Base-by-base conservation (phyloP, 2,888 invertebrate species). In the Phortica magna region DNA sequence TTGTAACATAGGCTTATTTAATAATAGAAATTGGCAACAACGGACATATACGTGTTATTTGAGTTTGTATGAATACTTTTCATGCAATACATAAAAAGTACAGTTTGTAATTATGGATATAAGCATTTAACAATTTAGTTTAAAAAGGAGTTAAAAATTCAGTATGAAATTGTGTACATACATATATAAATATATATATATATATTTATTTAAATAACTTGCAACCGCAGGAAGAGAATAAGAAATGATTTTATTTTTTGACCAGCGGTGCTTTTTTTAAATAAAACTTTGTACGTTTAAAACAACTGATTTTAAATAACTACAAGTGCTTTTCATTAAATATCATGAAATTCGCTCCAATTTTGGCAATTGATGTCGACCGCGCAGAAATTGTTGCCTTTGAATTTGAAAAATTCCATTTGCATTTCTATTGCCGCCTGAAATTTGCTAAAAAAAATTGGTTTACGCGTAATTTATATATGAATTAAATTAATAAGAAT, bases 361-460 rank as follows among this genome's bases (percentile, higher is more conserved):
- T 14, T 12, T 48, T 9, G 48, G 10, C 9, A 12, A 7, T 48
- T 48, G 10, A 12, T 48, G 48, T 48, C 48, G 14, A 2, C 31
- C 14, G 3, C 9, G 48, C 2, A 12, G 48, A 48, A 9, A 9
- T 48, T 48, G 48, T 48, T 48, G 48, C 48, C 59, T 5, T n/a
- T 59, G 17, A 4, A 59, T 7, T 7, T 17, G 59, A n/a, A 59
- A n/a, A 19, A 14, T 59, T 1, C 2, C 14, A 17, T 7, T 59
- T 59, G 59, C n/a, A 9, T 59, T 17, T 14, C 59, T 59, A 19
- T 19, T 59, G 59, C 59, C n/a, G 14, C n/a, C 59, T 59, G n/a
- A 59, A 59, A 59, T 59, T 59, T n/a, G 19, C 59, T 59, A 59
- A 17, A 17, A 59, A 59, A 48, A 48, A 48, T 48, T 48, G 14